Conservation (phyloP, 2,888 invertebrate genomes). For the Biston betularia region DNA sequence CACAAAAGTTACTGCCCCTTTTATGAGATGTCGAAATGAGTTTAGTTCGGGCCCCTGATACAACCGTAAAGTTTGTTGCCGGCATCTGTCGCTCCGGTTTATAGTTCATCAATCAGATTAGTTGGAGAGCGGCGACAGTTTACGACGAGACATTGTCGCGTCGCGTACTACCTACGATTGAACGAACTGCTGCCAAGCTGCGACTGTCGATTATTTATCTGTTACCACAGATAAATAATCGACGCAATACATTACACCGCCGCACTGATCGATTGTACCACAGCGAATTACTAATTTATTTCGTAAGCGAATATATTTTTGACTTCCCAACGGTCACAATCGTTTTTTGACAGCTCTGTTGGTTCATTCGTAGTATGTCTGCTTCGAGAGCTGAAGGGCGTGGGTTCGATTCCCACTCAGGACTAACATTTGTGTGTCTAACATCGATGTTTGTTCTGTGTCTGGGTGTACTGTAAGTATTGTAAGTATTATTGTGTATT, state of each 20-base stretch:
- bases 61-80: constrained; percentile 26
- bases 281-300: neutral
- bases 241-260: constrained; percentile 3
- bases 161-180: neutral
- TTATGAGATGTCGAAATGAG: constrained; percentile 32
- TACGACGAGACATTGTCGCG: constrained; percentile 7
- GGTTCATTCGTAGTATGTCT: too few species aligned
- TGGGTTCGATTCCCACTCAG: too few species aligned
- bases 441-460: too few species aligned
- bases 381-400: too few species aligned
- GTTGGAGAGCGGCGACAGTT: constrained; percentile 21
- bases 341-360: neutral
- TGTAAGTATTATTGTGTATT: too few species aligned
- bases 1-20: constrained; percentile 24
- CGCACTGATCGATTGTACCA: constrained; percentile 10
- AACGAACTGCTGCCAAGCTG: constrained; percentile 13
- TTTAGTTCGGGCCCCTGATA: constrained; percentile 31
- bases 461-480: too few species aligned
- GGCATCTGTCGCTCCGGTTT: constrained; percentile 32
- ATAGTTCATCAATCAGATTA: constrained; percentile 31
- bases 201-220: constrained; percentile 3
- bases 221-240: neutral
- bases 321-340: neutral
- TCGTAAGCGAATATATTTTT: neutral
- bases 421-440: too few species aligned